A percentile compares a stretch with the other conserved stretches of the same genome.
Evolutionary conservation across 2,113 vertebrate species (phyloP).

Genomic region (Manacus vitellinus): DNA sequence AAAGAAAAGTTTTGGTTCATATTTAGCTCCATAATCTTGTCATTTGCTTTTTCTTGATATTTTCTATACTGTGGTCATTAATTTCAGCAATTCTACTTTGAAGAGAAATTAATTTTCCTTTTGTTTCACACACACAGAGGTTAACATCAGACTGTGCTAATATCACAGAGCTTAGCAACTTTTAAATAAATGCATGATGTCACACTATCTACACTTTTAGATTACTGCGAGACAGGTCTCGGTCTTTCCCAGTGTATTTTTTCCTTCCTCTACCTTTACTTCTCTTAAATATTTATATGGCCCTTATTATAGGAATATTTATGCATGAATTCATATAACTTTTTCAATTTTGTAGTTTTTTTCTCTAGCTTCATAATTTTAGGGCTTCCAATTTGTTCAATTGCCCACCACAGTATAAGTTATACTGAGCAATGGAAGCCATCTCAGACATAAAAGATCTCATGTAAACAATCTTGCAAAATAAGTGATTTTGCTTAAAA

Average conservation of each 20-base stretch:
- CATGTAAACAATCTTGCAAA: not conserved
- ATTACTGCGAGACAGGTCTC: not conserved
- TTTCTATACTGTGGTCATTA: not conserved
- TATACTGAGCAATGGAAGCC: not conserved
- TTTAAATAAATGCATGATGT: not conserved
- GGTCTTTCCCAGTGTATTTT: not conserved
- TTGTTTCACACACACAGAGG: not conserved
- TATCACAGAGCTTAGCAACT: not conserved
- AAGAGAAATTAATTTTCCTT: not conserved
- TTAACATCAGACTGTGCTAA: not conserved
- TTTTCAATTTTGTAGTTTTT: not conserved
- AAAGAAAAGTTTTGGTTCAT: not conserved
- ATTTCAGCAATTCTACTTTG: not conserved
- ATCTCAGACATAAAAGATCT: not conserved
- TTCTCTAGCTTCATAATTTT: not conserved
- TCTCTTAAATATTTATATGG: not conserved
- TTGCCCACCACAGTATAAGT: not conserved
- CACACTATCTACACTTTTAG: not conserved
- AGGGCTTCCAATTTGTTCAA: rapidly evolving
- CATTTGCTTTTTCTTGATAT: not conserved
- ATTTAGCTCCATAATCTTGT: not conserved
- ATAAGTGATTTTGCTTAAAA: not conserved
- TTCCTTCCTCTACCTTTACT: not conserved
- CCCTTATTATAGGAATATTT: not conserved
- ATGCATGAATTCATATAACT: not conserved